A percentile compares a stretch with the other conserved stretches of the same genome.
These are phyloP conservation scores for Polyploca ridens DNA, from an alignment of 2,888 invertebrate genomes.

Conservation along the genomic window DNA sequence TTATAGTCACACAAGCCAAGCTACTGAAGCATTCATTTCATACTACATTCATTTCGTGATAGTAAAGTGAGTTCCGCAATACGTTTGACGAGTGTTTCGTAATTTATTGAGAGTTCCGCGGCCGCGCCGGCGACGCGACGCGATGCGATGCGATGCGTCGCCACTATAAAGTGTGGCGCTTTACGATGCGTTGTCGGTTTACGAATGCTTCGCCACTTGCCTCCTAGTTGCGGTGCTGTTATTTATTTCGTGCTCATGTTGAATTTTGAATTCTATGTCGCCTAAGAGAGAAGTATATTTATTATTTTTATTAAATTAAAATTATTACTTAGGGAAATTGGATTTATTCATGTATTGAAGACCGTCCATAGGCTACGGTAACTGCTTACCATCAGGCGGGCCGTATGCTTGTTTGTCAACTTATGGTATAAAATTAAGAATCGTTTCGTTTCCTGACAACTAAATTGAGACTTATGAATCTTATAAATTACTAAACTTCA, in stretches of 20 bases:
- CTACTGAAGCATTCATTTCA: neutral
- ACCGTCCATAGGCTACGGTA: too few species aligned
- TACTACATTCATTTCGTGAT: neutral
- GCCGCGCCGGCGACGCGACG: neutral
- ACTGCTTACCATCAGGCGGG: too few species aligned
- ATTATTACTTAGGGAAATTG: too few species aligned
- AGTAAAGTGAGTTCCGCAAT: neutral
- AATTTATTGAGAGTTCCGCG: neutral
- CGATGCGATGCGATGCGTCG: neutral
- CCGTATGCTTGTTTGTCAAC: too few species aligned
- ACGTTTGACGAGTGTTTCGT: neutral
- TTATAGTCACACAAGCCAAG: neutral
- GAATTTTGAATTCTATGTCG: too few species aligned
- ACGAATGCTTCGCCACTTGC: neutral
- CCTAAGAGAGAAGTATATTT: too few species aligned
- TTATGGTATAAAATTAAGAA: too few species aligned
- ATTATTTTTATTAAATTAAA: too few species aligned
- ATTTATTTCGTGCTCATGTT: neutral
- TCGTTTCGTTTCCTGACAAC: too few species aligned
- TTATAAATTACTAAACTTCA: too few species aligned
- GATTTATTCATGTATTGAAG: too few species aligned
- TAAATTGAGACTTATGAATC: too few species aligned
- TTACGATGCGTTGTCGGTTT: conserved; percentile 3
- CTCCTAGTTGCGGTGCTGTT: neutral
- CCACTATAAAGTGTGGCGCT: neutral